Percentiles rank a stretch among this genome's conserved stretches.
These are phyloP conservation scores for Drosophila emarginata DNA, from an alignment of 2,888 invertebrate genomes.

Conservation along the genomic window DNA sequence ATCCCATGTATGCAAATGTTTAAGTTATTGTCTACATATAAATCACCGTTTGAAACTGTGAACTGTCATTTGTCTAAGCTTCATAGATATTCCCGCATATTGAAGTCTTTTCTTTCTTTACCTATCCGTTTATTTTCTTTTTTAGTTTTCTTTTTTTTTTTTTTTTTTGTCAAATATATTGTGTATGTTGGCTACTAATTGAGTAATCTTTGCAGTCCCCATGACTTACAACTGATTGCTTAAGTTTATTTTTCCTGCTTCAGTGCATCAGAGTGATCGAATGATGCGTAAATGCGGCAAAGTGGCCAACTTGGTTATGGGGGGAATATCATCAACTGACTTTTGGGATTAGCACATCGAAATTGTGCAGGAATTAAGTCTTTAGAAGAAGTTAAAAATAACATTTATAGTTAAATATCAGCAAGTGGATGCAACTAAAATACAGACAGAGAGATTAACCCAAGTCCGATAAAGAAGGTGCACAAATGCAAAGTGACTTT, in stretches of 20 bases:
- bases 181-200: not conserved
- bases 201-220: not conserved
- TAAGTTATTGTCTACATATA: slow-evolving; percentile 2
- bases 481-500: slow-evolving; percentile 14
- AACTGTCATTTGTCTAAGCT: slow-evolving; percentile 11
- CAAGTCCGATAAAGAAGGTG: not conserved
- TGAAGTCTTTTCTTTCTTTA: not conserved
- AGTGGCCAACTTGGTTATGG: too few species aligned
- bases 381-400: slow-evolving; percentile 43
- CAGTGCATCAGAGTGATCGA: slow-evolving; percentile 60
- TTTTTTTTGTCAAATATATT: not conserved
- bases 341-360: slow-evolving; percentile 41
- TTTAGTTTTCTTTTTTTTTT: not conserved
- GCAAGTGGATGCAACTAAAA: slow-evolving; percentile 5
- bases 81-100: slow-evolving; percentile 18
- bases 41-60: slow-evolving; percentile 6
- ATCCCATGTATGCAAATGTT: slow-evolving; percentile 4
- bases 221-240: slow-evolving; percentile 12
- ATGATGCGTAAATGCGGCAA: slow-evolving; percentile 56
- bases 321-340: slow-evolving; percentile 17
- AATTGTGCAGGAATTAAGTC: slow-evolving; percentile 44
- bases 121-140: not conserved
- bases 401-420: slow-evolving; percentile 7
- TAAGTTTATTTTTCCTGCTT: slow-evolving; percentile 39
- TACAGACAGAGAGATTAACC: slow-evolving; percentile 8